Conservation (phyloP, 2,113 vertebrate species). For the Numenius arquata region DNA sequence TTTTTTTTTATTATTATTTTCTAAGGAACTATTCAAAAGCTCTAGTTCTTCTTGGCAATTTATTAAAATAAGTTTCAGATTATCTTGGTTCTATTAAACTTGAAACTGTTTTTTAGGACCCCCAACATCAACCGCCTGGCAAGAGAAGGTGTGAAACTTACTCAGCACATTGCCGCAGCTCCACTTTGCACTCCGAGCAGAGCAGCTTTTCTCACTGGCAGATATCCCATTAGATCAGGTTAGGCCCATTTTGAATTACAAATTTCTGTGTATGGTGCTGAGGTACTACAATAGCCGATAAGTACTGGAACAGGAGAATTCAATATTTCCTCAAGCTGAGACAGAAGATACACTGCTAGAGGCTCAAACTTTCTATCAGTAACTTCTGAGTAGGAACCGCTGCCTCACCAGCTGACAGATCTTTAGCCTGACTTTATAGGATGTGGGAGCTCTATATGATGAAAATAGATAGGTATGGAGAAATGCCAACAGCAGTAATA, state of each 20-base stretch:
- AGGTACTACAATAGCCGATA: background rate
- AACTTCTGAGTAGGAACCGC: background rate
- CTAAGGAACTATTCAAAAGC: background rate
- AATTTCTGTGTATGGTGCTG: background rate
- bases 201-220: constrained; percentile 84
- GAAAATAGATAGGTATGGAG: background rate
- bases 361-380: background rate
- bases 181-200: constrained; percentile 82
- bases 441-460: background rate
- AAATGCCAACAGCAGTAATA: background rate
- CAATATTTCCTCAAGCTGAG: background rate
- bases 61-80: background rate
- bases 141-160: constrained; percentile 79
- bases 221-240: constrained; percentile 85
- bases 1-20: background rate
- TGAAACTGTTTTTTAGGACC: constrained; percentile 69
- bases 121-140: constrained; percentile 82
- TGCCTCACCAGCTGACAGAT: background rate
- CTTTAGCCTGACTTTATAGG: background rate
- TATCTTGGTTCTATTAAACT: background rate
- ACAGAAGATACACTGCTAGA: background rate
- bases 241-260: background rate
- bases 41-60: background rate
- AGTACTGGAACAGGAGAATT: background rate
- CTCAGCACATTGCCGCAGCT: constrained; percentile 83